phyloP scores from a whole-genome alignment of 2,113 vertebrate genomes.

The Pedionomus torquatus region DNA sequence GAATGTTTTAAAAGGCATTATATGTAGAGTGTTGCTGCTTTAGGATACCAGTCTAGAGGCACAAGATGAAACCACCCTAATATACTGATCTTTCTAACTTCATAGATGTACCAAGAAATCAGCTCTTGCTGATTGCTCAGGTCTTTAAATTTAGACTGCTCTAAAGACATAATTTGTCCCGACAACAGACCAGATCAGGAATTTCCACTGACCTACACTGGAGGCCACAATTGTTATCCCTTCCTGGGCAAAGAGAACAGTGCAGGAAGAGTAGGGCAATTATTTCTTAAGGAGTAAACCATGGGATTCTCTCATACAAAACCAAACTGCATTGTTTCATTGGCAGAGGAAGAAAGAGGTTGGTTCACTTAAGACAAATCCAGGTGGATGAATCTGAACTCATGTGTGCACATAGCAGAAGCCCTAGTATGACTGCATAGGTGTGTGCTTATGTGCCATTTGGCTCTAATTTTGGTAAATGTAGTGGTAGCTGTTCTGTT shows the following conservation, averaged over 20 bases:
- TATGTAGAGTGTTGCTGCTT: neutral
- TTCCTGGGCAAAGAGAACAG: neutral
- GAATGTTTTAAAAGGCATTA: neutral
- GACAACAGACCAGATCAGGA: neutral
- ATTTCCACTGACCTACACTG: neutral
- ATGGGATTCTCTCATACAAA: neutral
- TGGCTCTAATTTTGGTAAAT: neutral
- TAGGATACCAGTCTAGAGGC: neutral
- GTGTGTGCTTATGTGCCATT: neutral
- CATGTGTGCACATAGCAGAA: neutral
- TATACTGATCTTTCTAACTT: neutral
- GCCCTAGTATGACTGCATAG: neutral
- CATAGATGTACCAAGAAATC: neutral
- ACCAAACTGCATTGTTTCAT: neutral
- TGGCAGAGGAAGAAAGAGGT: neutral
- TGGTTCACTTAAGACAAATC: neutral
- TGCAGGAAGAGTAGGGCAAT: neutral
- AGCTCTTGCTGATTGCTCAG: neutral
- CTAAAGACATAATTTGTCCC: neutral
- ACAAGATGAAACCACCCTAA: neutral
- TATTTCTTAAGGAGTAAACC: neutral
- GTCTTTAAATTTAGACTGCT: neutral
- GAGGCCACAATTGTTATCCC: neutral
- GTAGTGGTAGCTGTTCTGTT: slow-evolving; percentile 12
- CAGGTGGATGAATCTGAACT: neutral